Evolutionary conservation across 2,797 vertebrate species (phyloP), one percentile per base, ranked within the genome.

Genomic region (Dipus sagitta): DNA sequence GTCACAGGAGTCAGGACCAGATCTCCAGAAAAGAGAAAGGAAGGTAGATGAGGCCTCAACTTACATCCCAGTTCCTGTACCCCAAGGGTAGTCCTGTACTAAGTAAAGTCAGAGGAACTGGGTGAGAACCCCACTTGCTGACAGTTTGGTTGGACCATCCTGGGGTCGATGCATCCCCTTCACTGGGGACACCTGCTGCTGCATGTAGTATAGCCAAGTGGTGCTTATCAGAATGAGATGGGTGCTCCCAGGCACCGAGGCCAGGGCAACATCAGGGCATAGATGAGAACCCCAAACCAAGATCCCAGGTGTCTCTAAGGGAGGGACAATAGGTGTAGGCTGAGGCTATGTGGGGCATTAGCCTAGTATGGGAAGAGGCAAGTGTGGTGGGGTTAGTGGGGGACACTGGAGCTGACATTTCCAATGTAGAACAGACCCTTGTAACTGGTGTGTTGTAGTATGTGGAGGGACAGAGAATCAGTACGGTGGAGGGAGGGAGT

Each of bases 371-470:
- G 91, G 67, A 14, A 58, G 17, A 58, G 86, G 86, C 23, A 12
- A 20, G 62, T 67, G 54, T 58, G 83, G 0, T 0, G 8, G 32
- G 30, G 0, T 58, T 58, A 47, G 47, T 47, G 47, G 58, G 26
- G 70, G 94, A 24, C 11, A 2, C 86, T 38, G 91, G 88, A 80
- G 52, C 67, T 0, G 26, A 77, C 82, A 79, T 75, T 91, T 76
- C 92, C 88, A 74, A 80, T 74, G 14, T 0, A 85, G 38, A 62
- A 0, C 21, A 2, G 74, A 81, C 68, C 83, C 86, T 88, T 34
- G 83, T 81, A 74, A 93, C 34, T 3, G 94, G 95, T 84, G 77
- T 89, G 94, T 93, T 90, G 14, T 47, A 88, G 96, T 97, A 88
- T 90, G 74, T 94, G 32, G 90, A 32, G 62, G 54, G 54, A 58